These are phyloP conservation scores for Tenualosa thibaudeaui DNA, from an alignment of 2,797 vertebrate genomes.

Conservation along the genomic window DNA sequence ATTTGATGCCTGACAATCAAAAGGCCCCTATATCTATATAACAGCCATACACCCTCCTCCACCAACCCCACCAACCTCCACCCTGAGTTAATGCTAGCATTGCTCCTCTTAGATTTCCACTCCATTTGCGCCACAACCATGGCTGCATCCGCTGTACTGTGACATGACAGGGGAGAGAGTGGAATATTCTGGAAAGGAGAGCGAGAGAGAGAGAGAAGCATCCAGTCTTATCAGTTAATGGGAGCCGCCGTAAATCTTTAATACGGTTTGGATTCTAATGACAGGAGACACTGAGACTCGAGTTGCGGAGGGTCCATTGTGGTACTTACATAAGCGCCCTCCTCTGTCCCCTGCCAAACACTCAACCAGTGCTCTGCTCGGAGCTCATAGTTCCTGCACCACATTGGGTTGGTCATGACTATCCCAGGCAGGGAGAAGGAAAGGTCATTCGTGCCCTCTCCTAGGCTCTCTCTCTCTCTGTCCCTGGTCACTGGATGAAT, in stretches of 20 bases:
- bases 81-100: not conserved
- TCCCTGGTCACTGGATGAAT: not conserved
- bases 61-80: not conserved
- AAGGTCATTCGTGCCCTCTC: not conserved
- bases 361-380: not conserved
- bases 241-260: not conserved
- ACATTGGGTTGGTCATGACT: not conserved
- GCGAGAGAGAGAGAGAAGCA: not conserved
- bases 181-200: not conserved
- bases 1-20: not conserved
- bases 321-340: not conserved
- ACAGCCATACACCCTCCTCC: not conserved
- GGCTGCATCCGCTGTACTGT: not conserved
- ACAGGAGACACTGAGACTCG: not conserved
- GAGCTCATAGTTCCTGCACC: not conserved
- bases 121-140: not conserved
- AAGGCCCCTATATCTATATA: conserved; percentile 1
- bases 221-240: not conserved
- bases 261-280: not conserved
- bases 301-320: not conserved
- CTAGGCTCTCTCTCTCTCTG: not conserved
- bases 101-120: conserved; percentile 7
- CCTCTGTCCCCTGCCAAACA: not conserved
- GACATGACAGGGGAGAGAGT: not conserved
- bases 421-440: not conserved